Evolutionary conservation across 2,888 invertebrate genomes (phyloP).

Genomic region (Dione juno): DNA sequence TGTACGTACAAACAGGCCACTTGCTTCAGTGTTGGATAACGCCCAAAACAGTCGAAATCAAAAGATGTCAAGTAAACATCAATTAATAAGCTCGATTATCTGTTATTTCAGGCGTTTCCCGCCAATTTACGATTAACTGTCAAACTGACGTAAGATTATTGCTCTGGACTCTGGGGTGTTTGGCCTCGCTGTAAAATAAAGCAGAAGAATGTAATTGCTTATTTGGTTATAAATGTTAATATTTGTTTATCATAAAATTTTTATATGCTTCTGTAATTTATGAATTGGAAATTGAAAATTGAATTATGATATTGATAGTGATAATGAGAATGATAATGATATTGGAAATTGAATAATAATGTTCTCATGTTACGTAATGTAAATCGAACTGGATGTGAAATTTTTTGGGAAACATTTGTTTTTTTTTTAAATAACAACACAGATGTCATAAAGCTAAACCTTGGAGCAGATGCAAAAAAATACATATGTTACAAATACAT

Average conservation of each 20-base stretch:
- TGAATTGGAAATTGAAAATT: no score
- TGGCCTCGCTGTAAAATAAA: conserved; percentile 24
- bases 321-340: no score
- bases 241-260: not conserved
- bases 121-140: conserved; percentile 36
- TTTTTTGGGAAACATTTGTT: no score
- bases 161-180: conserved; percentile 28
- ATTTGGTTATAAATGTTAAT: conserved; percentile 3
- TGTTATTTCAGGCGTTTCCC: conserved; percentile 45
- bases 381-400: no score
- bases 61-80: conserved; percentile 46
- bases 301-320: no score
- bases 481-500: conserved; percentile 19
- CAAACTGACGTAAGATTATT: conserved; percentile 29
- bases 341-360: not conserved
- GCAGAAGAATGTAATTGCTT: conserved; percentile 23
- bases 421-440: no score
- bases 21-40: conserved; percentile 43
- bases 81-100: conserved; percentile 48
- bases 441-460: not conserved
- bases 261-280: not conserved
- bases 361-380: not conserved
- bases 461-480: conserved; percentile 18
- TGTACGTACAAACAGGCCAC: conserved; percentile 14
- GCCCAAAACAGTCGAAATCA: conserved; percentile 43